Evolutionary conservation across 2,113 vertebrate genomes (phyloP), one percentile per base, ranked within the genome.

Genomic region (Scytalopus superciliaris): DNA sequence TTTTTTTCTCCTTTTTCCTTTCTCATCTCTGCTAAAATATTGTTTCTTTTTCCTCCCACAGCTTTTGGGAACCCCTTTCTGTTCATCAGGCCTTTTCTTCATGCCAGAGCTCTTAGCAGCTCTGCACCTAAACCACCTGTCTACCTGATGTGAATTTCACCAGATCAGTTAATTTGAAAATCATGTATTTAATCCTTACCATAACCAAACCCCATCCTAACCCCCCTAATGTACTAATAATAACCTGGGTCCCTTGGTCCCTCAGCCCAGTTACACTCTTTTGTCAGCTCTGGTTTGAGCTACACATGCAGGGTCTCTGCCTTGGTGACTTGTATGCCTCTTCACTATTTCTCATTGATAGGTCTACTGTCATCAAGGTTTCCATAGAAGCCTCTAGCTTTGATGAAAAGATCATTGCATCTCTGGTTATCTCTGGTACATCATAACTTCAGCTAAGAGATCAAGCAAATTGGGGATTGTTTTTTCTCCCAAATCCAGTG

Each of bases 401-500:
- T 81, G n/a, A 52, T 17, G 8, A 73, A 62, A 77, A 74, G 10
- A 49, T 15, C 4, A 12, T 19, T 9, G 2, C 35, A 27, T 59
- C 25, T 67, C 17, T 72, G 12, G 11, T 56, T 55, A 13, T n/a
- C 13, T 73, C 17, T 55, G 11, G 11, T n/a, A n/a, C 3, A 22
- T 10, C 2, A 0, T 31, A 24, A 25, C 6, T 57, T 11, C 31
- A 31, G 7, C 27, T 55, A 75, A 30, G 7, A 75, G 11, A 19
- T 62, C 19, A 63, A 42, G 12, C 1, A 78, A 16, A 16, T 4
- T 0, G 0, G 44, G 5, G 44, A 44, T 59, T 82, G 47, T 6
- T 47, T 80, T 80, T 92, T 73, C 9, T 2, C 24, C 56, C 59
- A 90, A 76, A 79, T 88, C 12, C 18, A 78, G 12, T 12, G 39